Evolutionary conservation across 2,888 invertebrate genomes (phyloP).

Genomic region (Celastrina argiolus): DNA sequence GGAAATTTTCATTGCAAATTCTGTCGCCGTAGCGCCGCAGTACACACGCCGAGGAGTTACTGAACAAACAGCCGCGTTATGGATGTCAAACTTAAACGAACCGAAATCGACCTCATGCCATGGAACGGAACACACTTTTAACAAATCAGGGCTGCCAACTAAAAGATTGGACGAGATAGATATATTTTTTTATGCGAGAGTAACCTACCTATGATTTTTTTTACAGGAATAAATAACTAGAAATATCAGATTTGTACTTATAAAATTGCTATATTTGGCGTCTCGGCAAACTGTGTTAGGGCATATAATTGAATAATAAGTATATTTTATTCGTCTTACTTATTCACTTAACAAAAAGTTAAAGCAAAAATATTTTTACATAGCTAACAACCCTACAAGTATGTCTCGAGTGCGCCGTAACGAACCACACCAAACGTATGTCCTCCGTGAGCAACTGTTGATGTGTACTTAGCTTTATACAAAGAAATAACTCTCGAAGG

Average conservation of each 20-base stretch:
- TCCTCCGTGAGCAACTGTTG: slow-evolving; percentile 38
- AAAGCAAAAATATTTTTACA: not conserved
- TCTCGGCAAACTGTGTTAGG: no score
- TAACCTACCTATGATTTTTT: no score
- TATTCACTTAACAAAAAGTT: not conserved
- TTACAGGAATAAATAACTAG: no score
- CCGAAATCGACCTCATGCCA: slow-evolving; percentile 62
- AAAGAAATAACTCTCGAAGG: slow-evolving; percentile 22
- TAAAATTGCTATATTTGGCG: no score
- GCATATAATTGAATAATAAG: no score
- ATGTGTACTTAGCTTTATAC: slow-evolving; percentile 37
- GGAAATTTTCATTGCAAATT: slow-evolving; percentile 75
- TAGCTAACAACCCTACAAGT: slow-evolving; percentile 32
- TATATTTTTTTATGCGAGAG: not conserved
- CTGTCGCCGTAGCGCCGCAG: slow-evolving; percentile 52
- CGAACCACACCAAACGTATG: slow-evolving; percentile 51
- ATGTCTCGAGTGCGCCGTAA: slow-evolving; percentile 48
- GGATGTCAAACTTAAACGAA: slow-evolving; percentile 76
- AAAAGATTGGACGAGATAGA: not conserved
- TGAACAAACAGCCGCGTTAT: slow-evolving; percentile 69
- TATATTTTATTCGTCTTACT: no score
- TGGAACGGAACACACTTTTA: slow-evolving; percentile 39
- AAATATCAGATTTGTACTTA: no score
- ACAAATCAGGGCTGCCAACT: slow-evolving; percentile 36
- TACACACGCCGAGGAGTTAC: slow-evolving; percentile 52